phyloP scores from a whole-genome alignment of 2,797 vertebrate genomes.

The Capromys pilorides region DNA sequence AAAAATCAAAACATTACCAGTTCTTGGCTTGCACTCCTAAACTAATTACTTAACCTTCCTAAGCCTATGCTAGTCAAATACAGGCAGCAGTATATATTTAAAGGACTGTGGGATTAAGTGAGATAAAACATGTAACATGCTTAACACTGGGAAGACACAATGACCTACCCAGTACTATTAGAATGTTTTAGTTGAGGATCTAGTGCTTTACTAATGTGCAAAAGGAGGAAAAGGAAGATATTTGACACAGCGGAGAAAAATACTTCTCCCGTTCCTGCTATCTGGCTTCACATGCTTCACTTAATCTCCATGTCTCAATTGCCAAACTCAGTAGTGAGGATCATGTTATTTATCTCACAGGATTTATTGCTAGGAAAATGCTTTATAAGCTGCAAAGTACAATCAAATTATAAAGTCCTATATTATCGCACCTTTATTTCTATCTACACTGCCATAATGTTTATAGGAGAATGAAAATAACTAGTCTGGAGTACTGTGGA shows the following conservation, averaged over 20 bases:
- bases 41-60: not conserved
- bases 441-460: not conserved
- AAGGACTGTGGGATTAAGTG: not conserved
- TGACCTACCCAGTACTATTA: not conserved
- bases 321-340: constrained; percentile 8
- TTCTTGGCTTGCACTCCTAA: not conserved
- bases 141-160: not conserved
- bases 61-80: not conserved
- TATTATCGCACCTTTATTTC: not conserved
- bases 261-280: not conserved
- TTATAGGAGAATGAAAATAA: constrained; percentile 50
- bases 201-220: not conserved
- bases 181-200: not conserved
- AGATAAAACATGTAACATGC: constrained; percentile 12
- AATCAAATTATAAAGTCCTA: not conserved
- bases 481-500: rapidly evolving
- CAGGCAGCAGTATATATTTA: not conserved
- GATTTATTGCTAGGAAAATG: not conserved
- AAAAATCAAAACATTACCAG: not conserved
- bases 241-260: not conserved
- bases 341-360: not conserved
- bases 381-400: not conserved
- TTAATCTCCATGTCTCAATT: constrained; percentile 13
- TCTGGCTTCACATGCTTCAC: not conserved
- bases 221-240: not conserved